Base-by-base conservation (phyloP, 1,140 invertebrate genomes). In the Macrocentrus cingulum region DNA sequence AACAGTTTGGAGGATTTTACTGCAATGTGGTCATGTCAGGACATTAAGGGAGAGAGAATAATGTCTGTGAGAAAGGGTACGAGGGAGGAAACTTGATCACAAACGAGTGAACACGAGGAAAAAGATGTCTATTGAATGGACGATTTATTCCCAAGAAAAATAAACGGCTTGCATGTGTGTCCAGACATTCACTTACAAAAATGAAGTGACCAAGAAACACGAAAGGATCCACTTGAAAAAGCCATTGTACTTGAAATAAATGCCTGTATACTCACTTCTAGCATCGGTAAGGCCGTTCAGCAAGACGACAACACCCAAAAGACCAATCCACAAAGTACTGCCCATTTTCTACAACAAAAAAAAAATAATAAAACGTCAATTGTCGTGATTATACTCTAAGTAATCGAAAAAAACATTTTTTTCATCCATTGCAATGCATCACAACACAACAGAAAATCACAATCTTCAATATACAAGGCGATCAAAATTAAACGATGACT, bases 221-320 rank as follows among this genome's bases (percentile, higher is more conserved):
- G 36, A 51, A 7, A 5, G 13, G 23, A 51, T 29, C 32, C 37
- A 59, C 49, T 63, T 50, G 15, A 49, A 6, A 45, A 53, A 48
- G 32, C 48, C 57, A 57, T 60, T 60, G 53, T 53, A 19, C 29
- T 44, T 16, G 56, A 63, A 56, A 52, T 60, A 60, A 57, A 32
- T n/a, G n/a, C n/a, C n/a, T n/a, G 25, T 20, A 51, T 46, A 69
- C 75, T 73, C 50, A 79, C 77, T 79, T n/a, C 66, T 62, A 7
- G 68, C 69, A 59, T 58, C 63, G 9, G 58, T 61, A 34, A 58
- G 44, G 11, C 50, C 49, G 22, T 66, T 48, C 18, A 63, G 49
- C 36, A 69, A 22, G 15, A 67, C 56, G 44, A 71, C 36, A 52
- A 58, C 62, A 54, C 58, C 29, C 6, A 44, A 53, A 57, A 65